Evolutionary conservation across 2,113 vertebrate genomes (phyloP).

Genomic region (Promerops cafer): DNA sequence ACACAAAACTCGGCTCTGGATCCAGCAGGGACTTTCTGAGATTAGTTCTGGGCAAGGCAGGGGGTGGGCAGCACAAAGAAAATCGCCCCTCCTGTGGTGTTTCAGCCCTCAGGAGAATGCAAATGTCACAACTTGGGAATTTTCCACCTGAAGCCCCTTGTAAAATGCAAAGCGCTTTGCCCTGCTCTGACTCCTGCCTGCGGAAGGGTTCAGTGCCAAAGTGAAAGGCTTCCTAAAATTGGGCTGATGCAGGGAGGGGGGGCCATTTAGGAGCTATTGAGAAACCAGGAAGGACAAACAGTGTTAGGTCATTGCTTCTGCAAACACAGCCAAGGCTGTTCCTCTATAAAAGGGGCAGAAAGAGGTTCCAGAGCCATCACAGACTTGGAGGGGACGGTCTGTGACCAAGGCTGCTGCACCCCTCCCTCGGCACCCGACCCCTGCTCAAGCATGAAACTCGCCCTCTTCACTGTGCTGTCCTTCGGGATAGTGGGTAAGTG

Average conservation of each 20-base stretch:
- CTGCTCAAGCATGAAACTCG: slow-evolving; percentile 2
- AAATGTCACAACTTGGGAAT: slow-evolving; percentile 17
- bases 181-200: neutral
- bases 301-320: slow-evolving; percentile 64
- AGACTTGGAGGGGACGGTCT: slow-evolving; percentile 45
- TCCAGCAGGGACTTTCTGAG: neutral
- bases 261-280: slow-evolving; percentile 50
- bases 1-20: neutral
- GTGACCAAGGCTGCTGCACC: slow-evolving; percentile 27
- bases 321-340: slow-evolving; percentile 49
- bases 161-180: neutral
- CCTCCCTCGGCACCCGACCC: neutral
- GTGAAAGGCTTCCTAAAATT: slow-evolving; percentile 46
- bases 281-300: slow-evolving; percentile 69
- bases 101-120: neutral
- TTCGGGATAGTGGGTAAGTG: slow-evolving; percentile 61
- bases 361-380: slow-evolving; percentile 30
- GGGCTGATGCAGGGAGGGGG: slow-evolving; percentile 2
- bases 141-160: slow-evolving; percentile 33
- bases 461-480: slow-evolving; percentile 4
- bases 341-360: slow-evolving; percentile 60
- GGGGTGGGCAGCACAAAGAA: neutral
- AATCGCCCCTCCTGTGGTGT: neutral
- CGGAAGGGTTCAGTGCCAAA: slow-evolving; percentile 33
- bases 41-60: slow-evolving; percentile 4